Evolutionary conservation across 2,888 invertebrate genomes (phyloP).

Genomic region (Tuta absoluta): DNA sequence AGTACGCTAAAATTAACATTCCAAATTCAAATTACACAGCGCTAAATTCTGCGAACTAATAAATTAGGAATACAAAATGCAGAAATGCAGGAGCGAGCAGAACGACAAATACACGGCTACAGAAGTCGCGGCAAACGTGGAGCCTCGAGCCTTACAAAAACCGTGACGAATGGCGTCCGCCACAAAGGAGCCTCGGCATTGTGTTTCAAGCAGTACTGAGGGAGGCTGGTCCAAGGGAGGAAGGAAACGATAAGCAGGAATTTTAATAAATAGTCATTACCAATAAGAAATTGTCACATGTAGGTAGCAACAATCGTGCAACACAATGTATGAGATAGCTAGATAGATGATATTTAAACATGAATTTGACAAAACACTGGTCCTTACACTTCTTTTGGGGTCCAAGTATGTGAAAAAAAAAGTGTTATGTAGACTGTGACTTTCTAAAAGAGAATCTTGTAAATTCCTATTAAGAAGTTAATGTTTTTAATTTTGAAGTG

Average conservation of each 20-base stretch:
- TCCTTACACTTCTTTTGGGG: too few relatives aligned
- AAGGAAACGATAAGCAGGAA: background rate
- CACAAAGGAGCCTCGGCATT: constrained; percentile 11
- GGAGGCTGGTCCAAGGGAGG: constrained; percentile 32
- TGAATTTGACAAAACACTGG: too few relatives aligned
- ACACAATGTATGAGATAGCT: too few relatives aligned
- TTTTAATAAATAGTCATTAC: background rate
- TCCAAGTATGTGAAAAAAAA: too few relatives aligned
- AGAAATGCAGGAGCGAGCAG: constrained; percentile 3
- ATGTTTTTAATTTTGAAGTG: too few relatives aligned
- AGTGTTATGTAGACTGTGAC: too few relatives aligned
- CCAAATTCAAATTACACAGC: background rate
- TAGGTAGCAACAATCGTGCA: too few relatives aligned
- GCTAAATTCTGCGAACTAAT: background rate
- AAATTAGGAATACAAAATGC: constrained; percentile 17
- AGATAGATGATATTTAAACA: too few relatives aligned
- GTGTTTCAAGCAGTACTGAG: constrained; percentile 12
- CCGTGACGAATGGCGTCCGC: constrained; percentile 5
- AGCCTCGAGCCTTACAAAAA: background rate
- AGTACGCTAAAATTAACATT: background rate
- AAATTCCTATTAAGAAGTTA: too few relatives aligned
- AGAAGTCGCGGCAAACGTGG: constrained; percentile 3
- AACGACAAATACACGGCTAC: constrained; percentile 14
- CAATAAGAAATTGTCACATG: too few relatives aligned
- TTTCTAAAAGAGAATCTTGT: too few relatives aligned